Percentiles rank a stretch among this genome's conserved stretches.
phyloP scores from a whole-genome alignment of 1,140 invertebrate species.

The Zeugodacus cucurbitae region DNA sequence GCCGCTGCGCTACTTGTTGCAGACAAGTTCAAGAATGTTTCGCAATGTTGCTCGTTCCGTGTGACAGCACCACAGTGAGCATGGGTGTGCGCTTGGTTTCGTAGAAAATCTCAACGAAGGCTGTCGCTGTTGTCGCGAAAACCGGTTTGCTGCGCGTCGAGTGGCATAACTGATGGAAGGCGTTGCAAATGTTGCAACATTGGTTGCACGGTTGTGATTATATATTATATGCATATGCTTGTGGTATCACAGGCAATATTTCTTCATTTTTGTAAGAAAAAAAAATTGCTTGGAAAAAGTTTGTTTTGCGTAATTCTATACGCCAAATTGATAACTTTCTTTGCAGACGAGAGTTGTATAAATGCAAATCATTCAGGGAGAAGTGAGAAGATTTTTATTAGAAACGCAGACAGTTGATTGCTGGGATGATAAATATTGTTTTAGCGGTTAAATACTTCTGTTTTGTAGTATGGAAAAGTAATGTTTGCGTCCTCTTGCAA shows the following conservation, averaged over 20 bases:
- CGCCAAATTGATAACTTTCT: background rate
- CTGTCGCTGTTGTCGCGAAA: background rate
- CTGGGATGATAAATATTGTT: too few relatives aligned
- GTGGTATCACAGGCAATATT: background rate
- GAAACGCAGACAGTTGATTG: too few relatives aligned
- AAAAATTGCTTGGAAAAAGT: too few relatives aligned
- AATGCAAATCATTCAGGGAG: background rate
- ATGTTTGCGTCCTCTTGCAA: too few relatives aligned
- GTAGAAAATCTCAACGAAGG: background rate
- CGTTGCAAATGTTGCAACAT: background rate
- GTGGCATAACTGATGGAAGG: background rate
- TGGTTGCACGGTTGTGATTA: background rate
- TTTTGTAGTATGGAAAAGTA: too few relatives aligned
- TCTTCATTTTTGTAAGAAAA: too few relatives aligned
- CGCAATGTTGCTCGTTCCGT: background rate
- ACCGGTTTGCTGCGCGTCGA: background rate
- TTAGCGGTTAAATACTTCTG: too few relatives aligned
- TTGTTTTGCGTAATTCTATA: background rate
- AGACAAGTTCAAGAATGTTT: constrained; percentile 39
- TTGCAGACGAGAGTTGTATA: background rate
- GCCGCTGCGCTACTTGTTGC: background rate
- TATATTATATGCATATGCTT: background rate
- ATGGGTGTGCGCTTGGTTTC: background rate
- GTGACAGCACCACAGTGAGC: background rate
- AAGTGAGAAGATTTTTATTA: too few relatives aligned